phyloP scores from a whole-genome alignment of 1,140 invertebrate genomes.

The Cotesia typhae region DNA sequence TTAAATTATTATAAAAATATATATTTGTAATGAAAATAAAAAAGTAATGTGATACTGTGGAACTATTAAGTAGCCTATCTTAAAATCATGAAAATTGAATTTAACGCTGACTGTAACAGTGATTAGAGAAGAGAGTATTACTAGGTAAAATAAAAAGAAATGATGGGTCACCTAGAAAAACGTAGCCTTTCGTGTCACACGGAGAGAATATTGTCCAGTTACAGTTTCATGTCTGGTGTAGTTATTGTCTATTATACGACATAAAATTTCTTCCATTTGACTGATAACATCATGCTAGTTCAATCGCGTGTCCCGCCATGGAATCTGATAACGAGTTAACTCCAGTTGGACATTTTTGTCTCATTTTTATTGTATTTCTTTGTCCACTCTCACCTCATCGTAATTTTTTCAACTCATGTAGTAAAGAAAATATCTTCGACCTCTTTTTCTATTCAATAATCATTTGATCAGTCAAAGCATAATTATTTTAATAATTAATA shows the following conservation, averaged over 20 bases:
- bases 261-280: conserved; percentile 63
- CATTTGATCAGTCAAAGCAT: too few relatives aligned
- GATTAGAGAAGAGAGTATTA: background rate
- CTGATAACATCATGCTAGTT: conserved; percentile 56
- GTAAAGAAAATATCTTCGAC: background rate
- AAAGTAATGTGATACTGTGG: too few relatives aligned
- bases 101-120: background rate
- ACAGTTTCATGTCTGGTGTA: conserved; percentile 44
- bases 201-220: conserved; percentile 12
- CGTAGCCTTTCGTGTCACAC: conserved; percentile 35
- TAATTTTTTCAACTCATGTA: conserved; percentile 28
- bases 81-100: too few relatives aligned
- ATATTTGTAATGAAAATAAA: too few relatives aligned
- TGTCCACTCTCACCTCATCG: conserved; percentile 36
- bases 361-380: conserved; percentile 42
- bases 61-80: too few relatives aligned
- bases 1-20: too few relatives aligned
- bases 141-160: conserved; percentile 17
- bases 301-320: conserved; percentile 62
- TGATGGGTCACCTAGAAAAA: conserved; percentile 9
- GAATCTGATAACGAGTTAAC: conserved; percentile 61
- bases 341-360: conserved; percentile 44
- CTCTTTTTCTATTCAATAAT: background rate
- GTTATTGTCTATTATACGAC: conserved; percentile 56
- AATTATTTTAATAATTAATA: too few relatives aligned